Conservation (phyloP, 1,140 invertebrate genomes). For the Anoplophora glabripennis region DNA sequence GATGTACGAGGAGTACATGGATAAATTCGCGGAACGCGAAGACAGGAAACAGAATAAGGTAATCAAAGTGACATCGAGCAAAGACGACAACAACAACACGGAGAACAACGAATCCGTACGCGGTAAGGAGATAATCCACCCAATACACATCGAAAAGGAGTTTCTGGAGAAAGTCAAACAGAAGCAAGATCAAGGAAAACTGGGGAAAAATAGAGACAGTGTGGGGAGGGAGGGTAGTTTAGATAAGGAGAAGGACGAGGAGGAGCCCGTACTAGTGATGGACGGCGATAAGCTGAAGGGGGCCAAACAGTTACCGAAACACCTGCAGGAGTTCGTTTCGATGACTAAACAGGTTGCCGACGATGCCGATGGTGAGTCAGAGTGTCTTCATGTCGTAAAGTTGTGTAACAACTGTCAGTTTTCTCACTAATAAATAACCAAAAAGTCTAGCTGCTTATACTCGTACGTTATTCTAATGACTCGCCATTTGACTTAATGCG, state of each 20-base stretch:
- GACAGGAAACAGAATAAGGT: constrained; percentile 74
- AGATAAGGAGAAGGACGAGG: constrained; percentile 45
- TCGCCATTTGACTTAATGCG: neutral
- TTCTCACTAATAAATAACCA: constrained; percentile 4
- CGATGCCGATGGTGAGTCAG: constrained; percentile 50
- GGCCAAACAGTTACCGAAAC: constrained; percentile 64
- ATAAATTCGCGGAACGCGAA: constrained; percentile 73
- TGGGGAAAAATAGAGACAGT: constrained; percentile 50
- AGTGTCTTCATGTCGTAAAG: neutral
- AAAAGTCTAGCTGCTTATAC: neutral
- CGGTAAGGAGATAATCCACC: constrained; percentile 46
- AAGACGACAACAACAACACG: constrained; percentile 11
- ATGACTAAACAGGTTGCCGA: constrained; percentile 27
- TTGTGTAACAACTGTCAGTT: neutral
- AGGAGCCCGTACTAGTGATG: constrained; percentile 56
- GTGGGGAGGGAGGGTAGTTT: constrained; percentile 33
- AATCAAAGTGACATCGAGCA: constrained; percentile 61
- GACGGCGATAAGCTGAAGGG: constrained; percentile 60
- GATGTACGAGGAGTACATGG: constrained; percentile 81
- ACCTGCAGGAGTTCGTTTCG: constrained; percentile 68
- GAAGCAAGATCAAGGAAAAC: constrained; percentile 43
- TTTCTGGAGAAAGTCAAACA: constrained; percentile 68
- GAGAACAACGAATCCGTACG: constrained; percentile 3
- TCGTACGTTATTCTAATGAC: constrained; percentile 1
- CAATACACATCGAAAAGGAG: constrained; percentile 64